A percentile compares a stretch with the other conserved stretches of the same genome.
Conservation (phyloP, 2,113 vertebrate genomes). For the Arvicanthis niloticus region DNA sequence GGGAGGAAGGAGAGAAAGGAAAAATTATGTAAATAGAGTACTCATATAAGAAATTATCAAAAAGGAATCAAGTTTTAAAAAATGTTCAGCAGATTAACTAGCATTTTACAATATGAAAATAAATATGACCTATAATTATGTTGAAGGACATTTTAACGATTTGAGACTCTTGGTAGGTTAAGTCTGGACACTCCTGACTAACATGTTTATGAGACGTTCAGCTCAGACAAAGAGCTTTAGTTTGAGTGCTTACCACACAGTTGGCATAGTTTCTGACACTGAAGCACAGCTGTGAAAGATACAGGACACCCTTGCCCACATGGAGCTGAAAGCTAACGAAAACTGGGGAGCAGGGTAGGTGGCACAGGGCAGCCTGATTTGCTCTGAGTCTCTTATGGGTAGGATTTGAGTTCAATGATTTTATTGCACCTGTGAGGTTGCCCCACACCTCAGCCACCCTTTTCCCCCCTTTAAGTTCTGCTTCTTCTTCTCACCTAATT, state of each 20-base stretch:
- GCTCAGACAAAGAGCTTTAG: not conserved
- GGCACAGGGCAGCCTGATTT: not conserved
- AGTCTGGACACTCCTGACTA: not conserved
- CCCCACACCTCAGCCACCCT: not conserved
- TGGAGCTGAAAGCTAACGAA: not conserved
- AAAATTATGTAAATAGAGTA: too few species aligned
- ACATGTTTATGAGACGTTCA: rapidly evolving
- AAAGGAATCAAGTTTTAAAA: too few species aligned
- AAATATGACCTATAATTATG: too few species aligned
- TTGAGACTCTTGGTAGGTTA: not conserved
- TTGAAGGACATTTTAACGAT: too few species aligned
- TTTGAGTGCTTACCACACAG: not conserved
- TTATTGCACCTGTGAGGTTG: not conserved
- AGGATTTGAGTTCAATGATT: not conserved
- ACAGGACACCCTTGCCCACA: not conserved
- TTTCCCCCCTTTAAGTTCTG: not conserved
- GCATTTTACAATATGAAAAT: too few species aligned
- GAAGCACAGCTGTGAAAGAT: not conserved
- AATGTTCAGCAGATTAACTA: too few species aligned
- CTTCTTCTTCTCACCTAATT: rapidly evolving
- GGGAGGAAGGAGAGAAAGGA: too few species aligned
- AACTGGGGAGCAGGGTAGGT: too few species aligned
- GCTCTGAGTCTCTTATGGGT: not conserved
- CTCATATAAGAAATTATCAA: too few species aligned
- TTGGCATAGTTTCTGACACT: not conserved